Base-by-base conservation (phyloP, 2,797 vertebrate species). In the Malurus leucopterus region DNA sequence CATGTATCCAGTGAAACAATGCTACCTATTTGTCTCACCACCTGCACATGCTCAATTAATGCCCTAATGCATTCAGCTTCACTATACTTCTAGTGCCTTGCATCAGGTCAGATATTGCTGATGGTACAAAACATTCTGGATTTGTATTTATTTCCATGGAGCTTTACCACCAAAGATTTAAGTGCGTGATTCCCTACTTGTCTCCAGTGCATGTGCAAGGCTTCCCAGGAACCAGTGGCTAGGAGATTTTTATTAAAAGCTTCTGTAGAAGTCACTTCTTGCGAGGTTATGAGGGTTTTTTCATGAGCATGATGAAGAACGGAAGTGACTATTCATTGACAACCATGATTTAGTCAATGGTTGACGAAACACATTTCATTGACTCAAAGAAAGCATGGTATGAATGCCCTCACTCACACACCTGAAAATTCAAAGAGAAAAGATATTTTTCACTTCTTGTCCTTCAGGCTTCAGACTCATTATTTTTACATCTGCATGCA, bases 61-160 rank as follows among this genome's bases (percentile, higher is more conserved):
- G 40, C 23, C 70, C 63, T 44, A 61, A 64, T 0, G 3, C 43
- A 71, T 73, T 85, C 79, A 53, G 53, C 30, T 71, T 72, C 55
- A 68, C 61, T 61, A 40, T 46, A 44, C 29, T 84, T 84, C 11
- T 11, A 54, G 46, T 51, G 54, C 76, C 61, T 78, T 65, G 15
- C 29, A 29, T 74, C 15, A 64, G 54, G 40, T 76, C 76, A 92
- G 57, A 73, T 84, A 64, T 84, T 84, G 68, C 68, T 91, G 91
- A 79, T 50, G 38, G 34, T 47, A 64, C 3, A 21, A 84, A 89
- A 64, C 26, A 49, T 32, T 19, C 23, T 38, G 53, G 70, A 68
- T 73, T 86, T 82, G n/a, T 77, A 40, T 84, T 90, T 91, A 73
- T 89, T 92, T 57, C 29, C 40, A 30, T 20, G 73, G 57, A 88